Evolutionary conservation across 2,113 vertebrate species (phyloP).

Genomic region (Fulica atra): DNA sequence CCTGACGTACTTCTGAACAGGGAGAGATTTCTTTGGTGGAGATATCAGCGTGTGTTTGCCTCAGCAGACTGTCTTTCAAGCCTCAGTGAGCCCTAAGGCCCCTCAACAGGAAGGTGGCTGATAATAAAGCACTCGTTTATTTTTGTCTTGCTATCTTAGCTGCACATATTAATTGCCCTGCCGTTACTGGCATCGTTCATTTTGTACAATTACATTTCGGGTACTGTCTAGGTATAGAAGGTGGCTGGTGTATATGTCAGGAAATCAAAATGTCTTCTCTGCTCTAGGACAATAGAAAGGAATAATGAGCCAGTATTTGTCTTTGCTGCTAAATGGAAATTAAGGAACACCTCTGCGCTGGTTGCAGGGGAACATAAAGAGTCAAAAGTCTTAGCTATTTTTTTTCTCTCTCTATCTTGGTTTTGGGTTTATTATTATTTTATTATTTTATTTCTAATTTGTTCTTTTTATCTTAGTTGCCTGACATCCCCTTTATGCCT

Average conservation of each 20-base stretch:
- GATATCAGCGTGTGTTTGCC: not conserved
- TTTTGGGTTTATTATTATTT: not conserved
- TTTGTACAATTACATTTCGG: not conserved
- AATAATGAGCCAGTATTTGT: not conserved
- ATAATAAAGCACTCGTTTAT: not conserved
- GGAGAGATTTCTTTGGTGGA: not conserved
- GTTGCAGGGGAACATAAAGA: not conserved
- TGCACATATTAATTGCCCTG: not conserved
- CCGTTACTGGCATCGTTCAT: not conserved
- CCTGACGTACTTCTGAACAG: not conserved
- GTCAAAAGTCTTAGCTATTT: not conserved
- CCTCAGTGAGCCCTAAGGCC: not conserved
- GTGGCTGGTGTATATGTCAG: not conserved
- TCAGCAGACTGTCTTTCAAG: conserved; percentile 26
- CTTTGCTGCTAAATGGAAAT: not conserved
- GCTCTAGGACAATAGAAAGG: not conserved
- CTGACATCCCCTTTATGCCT: not conserved
- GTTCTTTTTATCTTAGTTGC: not conserved
- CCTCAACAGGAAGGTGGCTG: not conserved
- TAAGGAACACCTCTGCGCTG: not conserved
- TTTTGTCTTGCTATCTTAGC: not conserved
- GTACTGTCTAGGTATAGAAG: not conserved
- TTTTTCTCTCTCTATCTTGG: accelerated
- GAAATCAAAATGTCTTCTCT: not conserved
- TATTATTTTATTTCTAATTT: not conserved